Evolutionary conservation across 37 sponge, comb jelly and placozoan genomes (phyloP).

Genomic region (Mnemiopsis leidyi): DNA sequence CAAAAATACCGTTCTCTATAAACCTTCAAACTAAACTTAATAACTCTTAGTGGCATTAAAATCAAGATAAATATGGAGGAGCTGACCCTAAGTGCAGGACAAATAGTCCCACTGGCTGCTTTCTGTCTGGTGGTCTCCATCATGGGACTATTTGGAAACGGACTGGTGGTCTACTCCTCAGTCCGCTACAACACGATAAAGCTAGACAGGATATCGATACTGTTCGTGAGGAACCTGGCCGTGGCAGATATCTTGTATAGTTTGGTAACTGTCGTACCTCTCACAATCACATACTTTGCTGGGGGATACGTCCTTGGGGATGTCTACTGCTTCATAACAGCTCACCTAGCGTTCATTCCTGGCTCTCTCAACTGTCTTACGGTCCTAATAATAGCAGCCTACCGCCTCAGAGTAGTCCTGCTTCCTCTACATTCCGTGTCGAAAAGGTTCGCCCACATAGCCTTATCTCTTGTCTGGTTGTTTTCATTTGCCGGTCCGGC

Average conservation of each 20-base stretch:
- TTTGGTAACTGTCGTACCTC: neutral
- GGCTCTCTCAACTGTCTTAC: neutral
- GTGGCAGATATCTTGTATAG: neutral
- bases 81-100: neutral
- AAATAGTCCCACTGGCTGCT: neutral
- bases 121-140: neutral
- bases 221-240: conserved; percentile 22
- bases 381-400: neutral
- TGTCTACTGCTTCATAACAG: conserved; percentile 6
- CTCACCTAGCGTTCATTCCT: conserved; percentile 6
- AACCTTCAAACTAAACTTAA: no score
- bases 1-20: no score
- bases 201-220: neutral
- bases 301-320: neutral
- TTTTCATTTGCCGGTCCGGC: neutral
- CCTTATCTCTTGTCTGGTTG: neutral
- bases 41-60: no score
- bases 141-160: neutral
- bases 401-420: neutral
- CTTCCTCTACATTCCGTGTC: neutral
- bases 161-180: neutral
- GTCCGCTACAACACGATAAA: neutral
- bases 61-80: no score
- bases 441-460: neutral
- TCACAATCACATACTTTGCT: conserved; percentile 1